Evolutionary conservation across 2,797 vertebrate species (phyloP), one percentile per base, ranked within the genome.

Genomic region (Eleutherodactylus coqui): DNA sequence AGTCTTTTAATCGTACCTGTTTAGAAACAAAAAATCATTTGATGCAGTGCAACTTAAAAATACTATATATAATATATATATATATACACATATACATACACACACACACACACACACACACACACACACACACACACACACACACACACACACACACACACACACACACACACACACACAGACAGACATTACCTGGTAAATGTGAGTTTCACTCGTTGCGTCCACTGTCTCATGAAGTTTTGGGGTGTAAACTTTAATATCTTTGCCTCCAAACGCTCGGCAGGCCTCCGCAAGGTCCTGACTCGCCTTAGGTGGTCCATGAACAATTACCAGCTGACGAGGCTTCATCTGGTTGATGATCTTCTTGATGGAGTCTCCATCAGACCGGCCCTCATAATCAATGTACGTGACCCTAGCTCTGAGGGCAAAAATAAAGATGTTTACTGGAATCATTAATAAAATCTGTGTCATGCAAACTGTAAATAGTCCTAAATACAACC

Each of bases 341-440:
- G 98, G 98, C 86, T 98, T 99, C 98, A 99, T 99, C 91, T 99
- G 98, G 92, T 99, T 99, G 88, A 99, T 99, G 75, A 99, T 99
- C 94, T 99, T 99, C 91, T 99, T 99, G 92, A 99, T 99, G 86
- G 98, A 99, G 91, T 99, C 98, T 0, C 98, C 98, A 17, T 99
- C 98, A 3, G 98, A 99, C 60, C 98, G 97, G 64, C 98, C 98
- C 94, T 99, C 98, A 1, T 99, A 99, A 92, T 99, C 98, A 83
- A 99, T 99, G 88, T 99, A 99, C 0, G 96, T 96, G 82, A 99
- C 93, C 82, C 97, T 95, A 38, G 98, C 97, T 94, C 98, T 99
- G 92, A 49, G 53, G 24, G 34, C 3, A 60, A 70, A 70, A 13
- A 17, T 6, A 76, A 47, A 34, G 16, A 60, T 24, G 21, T 24